These are phyloP conservation scores for Oligia fasciuncula DNA, from an alignment of 2,888 invertebrate species.

Conservation along the genomic window DNA sequence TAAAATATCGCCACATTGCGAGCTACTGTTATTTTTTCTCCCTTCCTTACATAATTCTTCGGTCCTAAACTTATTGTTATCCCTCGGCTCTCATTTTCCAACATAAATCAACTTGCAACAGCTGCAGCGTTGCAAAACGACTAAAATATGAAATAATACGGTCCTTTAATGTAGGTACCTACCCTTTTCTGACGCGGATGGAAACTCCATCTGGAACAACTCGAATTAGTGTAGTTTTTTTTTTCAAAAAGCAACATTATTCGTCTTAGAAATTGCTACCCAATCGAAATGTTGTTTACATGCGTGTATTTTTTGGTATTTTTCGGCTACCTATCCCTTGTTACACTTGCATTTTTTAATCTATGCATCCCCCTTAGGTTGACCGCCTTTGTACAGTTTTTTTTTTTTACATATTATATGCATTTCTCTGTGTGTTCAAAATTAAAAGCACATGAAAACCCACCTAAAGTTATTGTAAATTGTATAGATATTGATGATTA, in stretches of 20 bases:
- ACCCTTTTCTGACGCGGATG: slow-evolving; percentile 26
- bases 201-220: slow-evolving; percentile 7
- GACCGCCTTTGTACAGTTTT: neutral
- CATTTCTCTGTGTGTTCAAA: neutral
- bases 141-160: slow-evolving; percentile 63
- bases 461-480: neutral
- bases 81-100: slow-evolving; percentile 61
- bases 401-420: neutral
- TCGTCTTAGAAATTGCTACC: neutral
- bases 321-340: neutral
- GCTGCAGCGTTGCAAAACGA: slow-evolving; percentile 66
- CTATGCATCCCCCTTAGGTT: neutral
- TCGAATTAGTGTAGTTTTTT: neutral
- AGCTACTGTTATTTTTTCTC: slow-evolving; percentile 58
- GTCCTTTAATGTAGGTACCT: slow-evolving; percentile 44
- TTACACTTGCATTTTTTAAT: neutral
- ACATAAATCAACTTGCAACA: slow-evolving; percentile 68
- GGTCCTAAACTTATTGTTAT: slow-evolving; percentile 61
- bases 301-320: neutral
- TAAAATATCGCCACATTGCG: slow-evolving; percentile 49
- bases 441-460: neutral
- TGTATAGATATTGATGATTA: neutral
- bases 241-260: neutral
- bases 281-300: neutral
- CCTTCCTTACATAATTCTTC: slow-evolving; percentile 62